Percentiles rank a stretch among this genome's conserved stretches.
These are phyloP conservation scores for Cancer borealis DNA, from an alignment of 2,888 invertebrate species.

Conservation along the genomic window DNA sequence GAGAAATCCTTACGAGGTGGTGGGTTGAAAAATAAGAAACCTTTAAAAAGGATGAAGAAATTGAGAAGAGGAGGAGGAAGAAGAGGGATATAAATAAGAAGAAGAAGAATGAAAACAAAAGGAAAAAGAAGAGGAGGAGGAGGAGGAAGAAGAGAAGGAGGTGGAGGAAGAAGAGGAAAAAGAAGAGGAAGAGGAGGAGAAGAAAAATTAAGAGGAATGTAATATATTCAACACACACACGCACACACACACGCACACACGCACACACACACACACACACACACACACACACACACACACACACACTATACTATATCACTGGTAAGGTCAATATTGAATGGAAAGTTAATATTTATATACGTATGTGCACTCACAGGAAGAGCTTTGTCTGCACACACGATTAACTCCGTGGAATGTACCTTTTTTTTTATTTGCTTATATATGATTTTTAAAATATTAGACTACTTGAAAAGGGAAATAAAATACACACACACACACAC, in stretches of 20 bases:
- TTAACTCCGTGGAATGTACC: background rate
- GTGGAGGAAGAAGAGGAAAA: background rate
- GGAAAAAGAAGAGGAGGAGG: background rate
- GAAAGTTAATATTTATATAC: background rate
- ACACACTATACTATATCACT: too few relatives aligned
- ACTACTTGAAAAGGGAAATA: background rate
- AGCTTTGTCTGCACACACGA: background rate
- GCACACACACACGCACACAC: background rate
- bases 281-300: constrained; percentile 15
- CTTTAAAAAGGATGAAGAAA: too few relatives aligned
- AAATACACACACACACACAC: background rate
- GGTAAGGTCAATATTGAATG: background rate
- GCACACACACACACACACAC: background rate
- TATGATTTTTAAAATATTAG: background rate
- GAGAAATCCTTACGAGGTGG: background rate
- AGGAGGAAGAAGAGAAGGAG: background rate
- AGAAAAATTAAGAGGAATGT: background rate
- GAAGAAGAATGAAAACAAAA: background rate
- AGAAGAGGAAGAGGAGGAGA: background rate
- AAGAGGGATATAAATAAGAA: background rate
- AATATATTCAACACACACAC: background rate
- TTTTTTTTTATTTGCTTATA: background rate
- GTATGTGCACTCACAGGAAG: background rate
- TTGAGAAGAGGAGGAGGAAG: background rate
- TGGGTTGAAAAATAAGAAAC: background rate